These are phyloP conservation scores for Endotricha flammealis DNA, from an alignment of 2,888 invertebrate species.

Conservation along the genomic window DNA sequence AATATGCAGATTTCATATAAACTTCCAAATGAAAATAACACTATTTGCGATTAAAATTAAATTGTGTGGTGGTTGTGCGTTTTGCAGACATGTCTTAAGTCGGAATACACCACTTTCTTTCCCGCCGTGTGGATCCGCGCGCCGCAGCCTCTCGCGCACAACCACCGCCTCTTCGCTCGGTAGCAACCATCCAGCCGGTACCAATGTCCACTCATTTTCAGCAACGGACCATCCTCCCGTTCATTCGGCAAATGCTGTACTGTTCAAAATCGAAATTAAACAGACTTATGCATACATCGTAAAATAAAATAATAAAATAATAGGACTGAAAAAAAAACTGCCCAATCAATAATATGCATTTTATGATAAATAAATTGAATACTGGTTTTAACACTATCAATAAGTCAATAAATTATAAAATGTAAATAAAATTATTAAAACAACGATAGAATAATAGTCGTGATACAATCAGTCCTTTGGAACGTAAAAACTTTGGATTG, in stretches of 20 bases:
- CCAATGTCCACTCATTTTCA: conserved; percentile 60
- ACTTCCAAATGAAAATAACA: too few species aligned
- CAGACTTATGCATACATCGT: background rate
- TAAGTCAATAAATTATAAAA: too few species aligned
- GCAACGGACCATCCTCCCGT: conserved; percentile 34
- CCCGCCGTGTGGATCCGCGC: conserved; percentile 64
- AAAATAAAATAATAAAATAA: conserved; percentile 12
- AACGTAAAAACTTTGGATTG: conserved; percentile 7
- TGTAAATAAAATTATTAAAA: too few species aligned
- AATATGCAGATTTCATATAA: too few species aligned
- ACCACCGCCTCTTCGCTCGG: conserved; percentile 57
- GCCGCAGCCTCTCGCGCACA: conserved; percentile 62
- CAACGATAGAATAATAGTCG: conserved; percentile 2
- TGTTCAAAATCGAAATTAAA: background rate
- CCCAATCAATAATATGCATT: conserved; percentile 17
- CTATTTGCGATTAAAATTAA: too few species aligned
- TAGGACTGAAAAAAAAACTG: conserved; percentile 1
- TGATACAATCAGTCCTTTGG: conserved; percentile 5
- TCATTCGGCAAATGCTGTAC: conserved; percentile 18
- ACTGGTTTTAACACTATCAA: too few species aligned
- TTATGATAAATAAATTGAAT: conserved; percentile 18
- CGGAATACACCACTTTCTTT: conserved; percentile 58
- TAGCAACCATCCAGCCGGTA: conserved; percentile 58
- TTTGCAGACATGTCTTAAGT: conserved; percentile 51
- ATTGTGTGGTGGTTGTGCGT: conserved; percentile 40